Base-by-base conservation (phyloP, 2,888 invertebrate species). In the Pyrrhosoma nymphula region DNA sequence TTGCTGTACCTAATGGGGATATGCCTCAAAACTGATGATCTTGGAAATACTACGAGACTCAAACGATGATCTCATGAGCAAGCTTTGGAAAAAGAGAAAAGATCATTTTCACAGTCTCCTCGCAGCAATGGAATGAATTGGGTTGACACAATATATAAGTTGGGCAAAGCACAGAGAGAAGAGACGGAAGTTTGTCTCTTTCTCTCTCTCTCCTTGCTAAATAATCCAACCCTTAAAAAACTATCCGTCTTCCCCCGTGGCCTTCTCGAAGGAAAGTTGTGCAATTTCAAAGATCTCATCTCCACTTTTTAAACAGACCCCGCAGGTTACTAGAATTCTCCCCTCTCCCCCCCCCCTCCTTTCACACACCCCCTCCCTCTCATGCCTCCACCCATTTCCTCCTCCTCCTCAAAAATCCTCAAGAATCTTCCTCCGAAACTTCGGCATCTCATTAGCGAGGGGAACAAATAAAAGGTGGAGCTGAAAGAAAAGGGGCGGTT, bases 361-460 rank as follows among this genome's bases (percentile, higher is more conserved):
- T 47, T 8, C 47, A 47, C 47, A 47, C 47, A 2, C 47, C 47
- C 47, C 47, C 47, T 47, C 47, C 47, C 47, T 2, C 47, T 47
- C 47, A 47, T 47, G 8, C 47, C 47, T 47, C 47, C 8, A 4
- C 47, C 47, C 69, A 69, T n/a, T 69, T 69, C 69, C 69, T 69
- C 69, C 69, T 69, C 69, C 69, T n/a, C 82, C 60, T 60, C 60
- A 20, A 60, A 82, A 82, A 82, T 82, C 82, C 82, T 82, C 82
- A 35, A 82, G 82, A 82, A 82, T 82, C 82, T 82, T 82, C 82
- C 82, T 82, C 82, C 30, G 35, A 82, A 82, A 82, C 82, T 82
- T 82, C 82, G 82, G 82, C 82, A 82, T 82, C 82, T 82, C 82
- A 82, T 82, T 82, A 82, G 82, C 82, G 82, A 82, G 82, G 35